Evolutionary conservation across 2,797 vertebrate genomes (phyloP).

Genomic region (Galago senegalensis): DNA sequence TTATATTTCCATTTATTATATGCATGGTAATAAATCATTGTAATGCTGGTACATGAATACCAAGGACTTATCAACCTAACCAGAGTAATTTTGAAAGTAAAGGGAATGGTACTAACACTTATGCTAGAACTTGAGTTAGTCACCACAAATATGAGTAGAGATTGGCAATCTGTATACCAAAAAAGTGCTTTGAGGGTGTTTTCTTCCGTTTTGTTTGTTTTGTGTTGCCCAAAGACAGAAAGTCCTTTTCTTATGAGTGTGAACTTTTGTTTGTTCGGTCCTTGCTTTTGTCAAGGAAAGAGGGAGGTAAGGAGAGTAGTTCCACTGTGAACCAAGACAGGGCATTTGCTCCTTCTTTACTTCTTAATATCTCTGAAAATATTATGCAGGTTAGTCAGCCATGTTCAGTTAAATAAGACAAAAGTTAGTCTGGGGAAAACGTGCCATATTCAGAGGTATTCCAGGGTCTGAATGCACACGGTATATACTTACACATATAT

Average conservation of each 20-base stretch:
- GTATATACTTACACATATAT: neutral
- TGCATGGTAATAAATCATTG: neutral
- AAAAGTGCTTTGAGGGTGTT: neutral
- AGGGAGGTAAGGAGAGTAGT: neutral
- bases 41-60: neutral
- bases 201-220: neutral
- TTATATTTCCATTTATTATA: constrained; percentile 38
- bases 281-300: neutral
- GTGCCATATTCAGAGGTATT: neutral
- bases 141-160: neutral
- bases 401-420: neutral
- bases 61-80: neutral
- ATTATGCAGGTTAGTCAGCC: neutral
- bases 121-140: neutral
- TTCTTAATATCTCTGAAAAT: neutral
- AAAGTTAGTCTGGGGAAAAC: neutral
- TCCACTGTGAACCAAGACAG: neutral
- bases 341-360: neutral
- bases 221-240: neutral
- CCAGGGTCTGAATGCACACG: neutral
- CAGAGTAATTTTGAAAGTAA: neutral
- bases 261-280: neutral
- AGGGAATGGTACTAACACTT: neutral
- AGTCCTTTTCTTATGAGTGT: neutral
- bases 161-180: neutral